Evolutionary conservation across 1,140 invertebrate genomes (phyloP).

Genomic region (Ladona fulva): DNA sequence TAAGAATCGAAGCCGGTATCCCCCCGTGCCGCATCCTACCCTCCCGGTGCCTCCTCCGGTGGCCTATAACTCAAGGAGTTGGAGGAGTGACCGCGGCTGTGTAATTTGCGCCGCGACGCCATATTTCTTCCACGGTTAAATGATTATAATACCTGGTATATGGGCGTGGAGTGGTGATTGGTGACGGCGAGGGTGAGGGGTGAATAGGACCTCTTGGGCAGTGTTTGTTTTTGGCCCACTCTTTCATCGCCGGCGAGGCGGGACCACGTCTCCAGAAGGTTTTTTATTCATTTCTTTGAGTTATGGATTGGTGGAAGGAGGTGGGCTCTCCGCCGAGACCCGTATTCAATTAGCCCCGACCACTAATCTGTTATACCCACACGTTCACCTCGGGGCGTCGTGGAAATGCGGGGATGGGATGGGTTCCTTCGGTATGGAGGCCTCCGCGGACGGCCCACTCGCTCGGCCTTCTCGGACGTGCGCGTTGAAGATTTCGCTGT

Average conservation of each 20-base stretch:
- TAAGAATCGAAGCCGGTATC: neutral
- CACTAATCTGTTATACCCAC: neutral
- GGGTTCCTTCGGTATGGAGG: neutral
- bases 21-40: neutral
- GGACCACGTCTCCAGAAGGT: too few relatives aligned
- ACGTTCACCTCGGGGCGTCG: neutral
- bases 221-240: neutral
- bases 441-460: neutral
- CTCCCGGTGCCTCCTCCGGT: neutral
- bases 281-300: neutral
- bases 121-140: neutral
- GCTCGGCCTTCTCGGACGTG: neutral
- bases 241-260: too few relatives aligned
- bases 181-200: neutral
- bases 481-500: neutral
- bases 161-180: neutral
- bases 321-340: neutral
- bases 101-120: neutral
- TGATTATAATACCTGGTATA: neutral
- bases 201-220: neutral
- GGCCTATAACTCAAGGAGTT: neutral
- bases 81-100: neutral
- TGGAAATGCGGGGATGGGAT: too few relatives aligned
- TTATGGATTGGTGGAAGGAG: neutral
- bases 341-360: conserved; percentile 2